These are phyloP conservation scores for Halichoerus grypus DNA, from an alignment of 2,113 vertebrate genomes.

Conservation along the genomic window DNA sequence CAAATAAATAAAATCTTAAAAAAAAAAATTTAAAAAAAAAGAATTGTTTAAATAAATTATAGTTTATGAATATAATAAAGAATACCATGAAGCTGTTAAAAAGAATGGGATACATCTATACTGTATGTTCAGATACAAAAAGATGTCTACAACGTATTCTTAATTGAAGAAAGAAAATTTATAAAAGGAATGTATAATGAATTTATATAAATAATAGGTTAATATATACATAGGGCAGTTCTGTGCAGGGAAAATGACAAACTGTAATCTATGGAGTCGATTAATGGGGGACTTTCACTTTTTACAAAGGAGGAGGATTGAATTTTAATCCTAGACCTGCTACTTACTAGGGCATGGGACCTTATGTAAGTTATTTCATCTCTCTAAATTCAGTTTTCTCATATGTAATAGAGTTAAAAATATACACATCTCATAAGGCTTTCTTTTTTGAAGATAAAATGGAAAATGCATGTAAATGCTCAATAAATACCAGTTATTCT, in stretches of 20 bases:
- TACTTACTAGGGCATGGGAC: background rate
- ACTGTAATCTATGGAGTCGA: background rate
- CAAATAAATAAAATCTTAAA: too few relatives aligned
- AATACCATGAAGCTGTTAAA: background rate
- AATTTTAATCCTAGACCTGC: background rate
- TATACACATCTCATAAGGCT: background rate
- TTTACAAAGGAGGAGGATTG: background rate
- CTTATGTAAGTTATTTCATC: background rate
- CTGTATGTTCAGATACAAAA: background rate
- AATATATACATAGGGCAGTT: background rate
- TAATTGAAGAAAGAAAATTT: background rate
- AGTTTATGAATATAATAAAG: background rate
- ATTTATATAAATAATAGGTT: background rate
- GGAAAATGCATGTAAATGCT: background rate
- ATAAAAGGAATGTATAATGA: background rate
- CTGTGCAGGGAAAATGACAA: background rate
- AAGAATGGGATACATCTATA: background rate
- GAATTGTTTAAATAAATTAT: constrained; percentile 29
- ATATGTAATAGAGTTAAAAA: constrained; percentile 8
- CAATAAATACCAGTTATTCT: background rate
- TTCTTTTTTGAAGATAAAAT: background rate
- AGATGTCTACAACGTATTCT: background rate
- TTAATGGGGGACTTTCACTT: background rate
- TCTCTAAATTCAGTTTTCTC: background rate
- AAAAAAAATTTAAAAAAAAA: background rate